Evolutionary conservation across 1,140 invertebrate species (phyloP), one percentile per base, ranked within the genome.

Genomic region (Ditylenchus dipsaci): DNA sequence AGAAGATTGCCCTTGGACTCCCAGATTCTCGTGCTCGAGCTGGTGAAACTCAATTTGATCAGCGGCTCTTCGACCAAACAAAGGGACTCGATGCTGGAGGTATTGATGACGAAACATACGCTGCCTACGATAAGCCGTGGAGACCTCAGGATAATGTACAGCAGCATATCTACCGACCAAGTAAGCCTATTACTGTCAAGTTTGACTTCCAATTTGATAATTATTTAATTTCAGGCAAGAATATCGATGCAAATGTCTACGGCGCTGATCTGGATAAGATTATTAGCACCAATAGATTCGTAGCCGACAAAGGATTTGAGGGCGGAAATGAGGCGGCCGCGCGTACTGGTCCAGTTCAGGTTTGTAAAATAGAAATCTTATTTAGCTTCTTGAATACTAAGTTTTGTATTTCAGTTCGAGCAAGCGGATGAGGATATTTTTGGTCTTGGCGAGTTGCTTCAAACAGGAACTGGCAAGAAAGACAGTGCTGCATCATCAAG

Each of bases 71-170:
- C 82, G 96, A 97, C 80, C 92, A 93, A 72, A 62, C 59, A 13
- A 72, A 86, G 84, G 95, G 95, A 60, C 90, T 99, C 88, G 93
- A 94, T 79, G 91, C 90, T 80, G 96, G 96, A 8, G 98, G 94
- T 86, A 93, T 89, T 3, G 94, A 97, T 79, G 96, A 99, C 78
- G 96, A 99, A 78, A 90, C 90, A 0, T 98, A 98, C 84, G 94
- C 91, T 84, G 93, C 97, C 0, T 99, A 99, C 83, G 94, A 97
- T 83, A 93, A 95, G 84, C 84, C 87, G 15, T 88, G 87, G 87
- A 75, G 87, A 58, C 78, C 84, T n/a, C 83, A 89, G 21, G 90
- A 90, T 70, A 89, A 88, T 0, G 86, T 97, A 65, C 91, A 90
- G 0, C 88, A 90, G 19, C 90, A 91, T 83, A 90, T 99, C 71